Percentiles rank a stretch among this genome's conserved stretches.
Conservation (phyloP, 2,797 vertebrate species). For the Denticeps clupeoides region DNA sequence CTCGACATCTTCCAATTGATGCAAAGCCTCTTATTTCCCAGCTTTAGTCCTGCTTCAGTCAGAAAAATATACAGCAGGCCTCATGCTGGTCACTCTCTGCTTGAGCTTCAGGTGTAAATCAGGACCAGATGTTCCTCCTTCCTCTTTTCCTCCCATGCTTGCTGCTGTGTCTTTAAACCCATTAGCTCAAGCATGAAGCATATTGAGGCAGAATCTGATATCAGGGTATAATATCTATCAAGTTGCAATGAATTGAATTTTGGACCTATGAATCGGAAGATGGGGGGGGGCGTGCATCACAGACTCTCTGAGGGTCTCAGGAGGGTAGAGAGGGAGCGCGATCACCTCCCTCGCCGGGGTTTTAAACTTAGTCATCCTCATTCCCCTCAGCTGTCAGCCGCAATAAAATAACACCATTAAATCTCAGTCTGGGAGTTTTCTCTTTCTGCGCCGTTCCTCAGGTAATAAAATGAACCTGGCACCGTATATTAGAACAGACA, state of each 20-base stretch:
- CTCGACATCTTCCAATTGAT: slow-evolving; percentile 22
- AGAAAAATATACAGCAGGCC: slow-evolving; percentile 25
- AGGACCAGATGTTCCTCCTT: too few relatives aligned
- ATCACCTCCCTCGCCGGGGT: slow-evolving; percentile 15
- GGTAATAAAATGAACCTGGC: slow-evolving; percentile 31
- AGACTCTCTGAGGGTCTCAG: background rate
- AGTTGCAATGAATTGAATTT: too few relatives aligned
- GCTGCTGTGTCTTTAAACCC: too few relatives aligned
- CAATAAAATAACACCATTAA: slow-evolving; percentile 26
- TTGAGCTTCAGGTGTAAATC: too few relatives aligned
- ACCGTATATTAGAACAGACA: slow-evolving; percentile 46
- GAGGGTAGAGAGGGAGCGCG: background rate
- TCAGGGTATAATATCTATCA: too few relatives aligned
- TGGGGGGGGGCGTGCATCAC: background rate
- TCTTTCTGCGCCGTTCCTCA: slow-evolving; percentile 36
- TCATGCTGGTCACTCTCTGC: too few relatives aligned
- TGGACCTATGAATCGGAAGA: too few relatives aligned
- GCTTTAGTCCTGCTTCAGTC: slow-evolving; percentile 12
- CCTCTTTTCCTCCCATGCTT: too few relatives aligned
- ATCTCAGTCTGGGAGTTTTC: slow-evolving; percentile 25
- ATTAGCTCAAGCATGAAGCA: too few relatives aligned
- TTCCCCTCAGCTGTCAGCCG: slow-evolving; percentile 44
- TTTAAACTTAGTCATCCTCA: slow-evolving; percentile 30
- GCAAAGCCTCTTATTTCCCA: slow-evolving; percentile 22
- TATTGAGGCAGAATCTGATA: too few relatives aligned